phyloP scores from a whole-genome alignment of 2,113 vertebrate genomes.

The Corythaeola cristata region DNA sequence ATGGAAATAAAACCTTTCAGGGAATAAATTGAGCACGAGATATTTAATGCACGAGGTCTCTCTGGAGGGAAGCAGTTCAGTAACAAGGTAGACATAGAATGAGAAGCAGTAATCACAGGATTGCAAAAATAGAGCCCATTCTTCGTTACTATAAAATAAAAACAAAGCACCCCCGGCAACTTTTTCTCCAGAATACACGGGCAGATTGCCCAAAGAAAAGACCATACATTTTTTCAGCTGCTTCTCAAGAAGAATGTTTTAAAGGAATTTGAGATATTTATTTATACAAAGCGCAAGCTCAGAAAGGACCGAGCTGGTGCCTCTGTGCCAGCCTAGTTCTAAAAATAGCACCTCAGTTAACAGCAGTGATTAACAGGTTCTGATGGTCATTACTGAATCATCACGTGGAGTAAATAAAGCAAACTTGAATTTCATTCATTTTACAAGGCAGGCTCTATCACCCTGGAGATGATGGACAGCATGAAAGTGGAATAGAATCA shows the following conservation, averaged over 20 bases:
- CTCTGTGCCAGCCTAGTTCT: not conserved
- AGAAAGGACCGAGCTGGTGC: not conserved
- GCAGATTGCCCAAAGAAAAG: not conserved
- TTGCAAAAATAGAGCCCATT: not conserved
- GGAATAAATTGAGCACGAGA: not conserved
- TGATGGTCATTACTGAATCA: not conserved
- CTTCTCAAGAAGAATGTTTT: not conserved
- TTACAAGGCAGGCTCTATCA: not conserved
- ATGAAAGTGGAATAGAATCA: not conserved
- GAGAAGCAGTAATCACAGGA: not conserved
- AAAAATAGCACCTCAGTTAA: not conserved
- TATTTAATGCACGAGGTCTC: not conserved
- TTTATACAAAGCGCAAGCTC: not conserved
- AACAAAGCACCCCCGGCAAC: not conserved
- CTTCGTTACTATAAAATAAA: not conserved
- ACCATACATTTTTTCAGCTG: not conserved
- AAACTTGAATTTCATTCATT: not conserved
- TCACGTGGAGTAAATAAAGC: accelerated
- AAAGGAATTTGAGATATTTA: not conserved
- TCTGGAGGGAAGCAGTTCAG: not conserved
- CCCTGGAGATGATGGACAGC: not conserved
- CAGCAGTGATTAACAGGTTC: not conserved
- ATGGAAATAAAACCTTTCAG: not conserved
- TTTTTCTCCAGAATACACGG: not conserved
- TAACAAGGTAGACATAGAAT: not conserved